These are phyloP conservation scores for Lasaia peninsularis DNA, from an alignment of 1,140 invertebrate genomes.

Conservation along the genomic window DNA sequence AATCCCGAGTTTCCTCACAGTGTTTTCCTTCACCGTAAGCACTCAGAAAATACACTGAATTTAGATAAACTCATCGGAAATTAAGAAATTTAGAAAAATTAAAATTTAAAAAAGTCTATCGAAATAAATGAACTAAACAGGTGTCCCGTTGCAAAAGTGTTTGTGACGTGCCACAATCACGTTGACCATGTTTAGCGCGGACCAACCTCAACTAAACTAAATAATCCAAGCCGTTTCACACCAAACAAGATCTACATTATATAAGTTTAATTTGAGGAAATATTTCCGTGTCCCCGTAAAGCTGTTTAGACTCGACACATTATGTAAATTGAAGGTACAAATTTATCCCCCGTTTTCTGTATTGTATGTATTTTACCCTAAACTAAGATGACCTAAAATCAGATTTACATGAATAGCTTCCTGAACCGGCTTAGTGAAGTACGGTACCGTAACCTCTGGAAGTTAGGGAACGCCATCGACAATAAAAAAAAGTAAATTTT, in stretches of 20 bases:
- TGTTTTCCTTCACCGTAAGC: too few relatives aligned
- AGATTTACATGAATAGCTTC: neutral
- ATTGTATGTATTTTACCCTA: neutral
- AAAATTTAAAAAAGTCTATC: neutral
- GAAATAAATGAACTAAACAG: neutral
- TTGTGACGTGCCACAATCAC: neutral
- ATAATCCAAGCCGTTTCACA: neutral
- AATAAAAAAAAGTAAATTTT: too few relatives aligned
- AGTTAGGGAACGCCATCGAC: too few relatives aligned
- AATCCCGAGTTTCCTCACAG: too few relatives aligned
- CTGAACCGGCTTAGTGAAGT: neutral
- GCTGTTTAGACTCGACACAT: neutral
- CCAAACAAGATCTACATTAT: neutral
- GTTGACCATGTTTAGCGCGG: too few relatives aligned
- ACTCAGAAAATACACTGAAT: too few relatives aligned
- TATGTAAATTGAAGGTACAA: slow-evolving; percentile 1
- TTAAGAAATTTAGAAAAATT: too few relatives aligned
- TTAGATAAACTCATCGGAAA: too few relatives aligned
- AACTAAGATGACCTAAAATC: neutral
- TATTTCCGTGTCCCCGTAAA: neutral
- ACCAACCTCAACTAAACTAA: too few relatives aligned
- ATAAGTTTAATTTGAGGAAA: neutral
- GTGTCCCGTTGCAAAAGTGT: neutral
- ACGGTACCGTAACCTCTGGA: too few relatives aligned
- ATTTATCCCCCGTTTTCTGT: neutral